Evolutionary conservation across 2,113 vertebrate genomes (phyloP).

Genomic region (Oenanthe melanoleuca): DNA sequence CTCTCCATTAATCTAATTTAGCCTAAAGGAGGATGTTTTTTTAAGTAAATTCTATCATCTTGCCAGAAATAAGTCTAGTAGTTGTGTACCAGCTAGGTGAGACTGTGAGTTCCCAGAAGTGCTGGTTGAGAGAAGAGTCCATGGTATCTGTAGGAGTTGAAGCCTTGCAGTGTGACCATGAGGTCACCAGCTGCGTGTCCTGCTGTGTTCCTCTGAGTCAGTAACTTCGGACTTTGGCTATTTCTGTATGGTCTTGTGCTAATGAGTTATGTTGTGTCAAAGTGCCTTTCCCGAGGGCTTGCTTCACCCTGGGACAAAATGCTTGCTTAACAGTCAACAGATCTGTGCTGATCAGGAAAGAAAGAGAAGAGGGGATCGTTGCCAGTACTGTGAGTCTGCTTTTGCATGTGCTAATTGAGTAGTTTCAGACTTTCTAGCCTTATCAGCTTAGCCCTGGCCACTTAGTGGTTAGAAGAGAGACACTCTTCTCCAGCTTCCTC

Average conservation of each 20-base stretch:
- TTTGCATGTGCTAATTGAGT: neutral
- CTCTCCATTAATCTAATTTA: neutral
- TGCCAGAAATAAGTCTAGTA: neutral
- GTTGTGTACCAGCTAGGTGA: neutral
- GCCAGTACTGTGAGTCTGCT: neutral
- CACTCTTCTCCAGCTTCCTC: slow-evolving; percentile 26
- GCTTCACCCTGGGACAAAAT: neutral
- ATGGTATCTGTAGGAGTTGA: neutral
- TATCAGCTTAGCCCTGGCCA: neutral
- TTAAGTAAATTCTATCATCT: neutral
- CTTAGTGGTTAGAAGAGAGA: neutral
- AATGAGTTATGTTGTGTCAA: neutral
- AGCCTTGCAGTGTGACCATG: neutral
- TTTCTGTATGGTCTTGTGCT: neutral
- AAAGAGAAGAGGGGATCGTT: neutral
- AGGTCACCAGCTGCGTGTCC: neutral
- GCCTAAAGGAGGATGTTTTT: neutral
- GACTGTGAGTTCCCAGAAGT: neutral
- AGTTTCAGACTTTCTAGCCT: slow-evolving; percentile 12
- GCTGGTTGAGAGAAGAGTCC: neutral
- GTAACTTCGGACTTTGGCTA: neutral
- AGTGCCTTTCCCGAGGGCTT: neutral
- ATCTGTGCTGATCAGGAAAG: neutral
- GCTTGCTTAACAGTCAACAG: neutral
- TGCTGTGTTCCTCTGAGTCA: neutral